Conservation (phyloP, 2,888 invertebrate genomes). For the Neelides folsomi region DNA sequence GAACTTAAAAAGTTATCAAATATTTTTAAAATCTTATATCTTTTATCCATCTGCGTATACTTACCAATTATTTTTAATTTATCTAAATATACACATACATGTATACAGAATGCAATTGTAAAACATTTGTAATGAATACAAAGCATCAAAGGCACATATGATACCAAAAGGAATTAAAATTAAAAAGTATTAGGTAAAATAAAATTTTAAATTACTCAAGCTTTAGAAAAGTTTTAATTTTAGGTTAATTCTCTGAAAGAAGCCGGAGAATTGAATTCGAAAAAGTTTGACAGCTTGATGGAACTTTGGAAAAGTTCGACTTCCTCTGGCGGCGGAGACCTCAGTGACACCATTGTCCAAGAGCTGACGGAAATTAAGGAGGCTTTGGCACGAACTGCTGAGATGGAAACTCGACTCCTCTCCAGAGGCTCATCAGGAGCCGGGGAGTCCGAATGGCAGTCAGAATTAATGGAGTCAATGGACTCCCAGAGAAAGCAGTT, state of each 20-base stretch:
- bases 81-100: too few species aligned
- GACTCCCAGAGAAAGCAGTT: conserved; percentile 28
- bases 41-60: too few species aligned
- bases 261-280: conserved; percentile 18
- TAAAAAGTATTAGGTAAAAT: too few species aligned
- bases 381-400: conserved; percentile 17
- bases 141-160: too few species aligned
- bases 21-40: too few species aligned
- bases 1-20: too few species aligned
- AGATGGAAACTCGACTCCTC: conserved; percentile 18
- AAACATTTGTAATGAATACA: too few species aligned
- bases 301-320: conserved; percentile 18
- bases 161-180: too few species aligned
- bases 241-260: conserved; percentile 19
- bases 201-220: too few species aligned
- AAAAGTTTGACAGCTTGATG: conserved; percentile 25
- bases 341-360: conserved; percentile 21
- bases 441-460: conserved; percentile 20
- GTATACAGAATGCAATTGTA: too few species aligned
- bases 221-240: not conserved
- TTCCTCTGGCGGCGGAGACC: conserved; percentile 9
- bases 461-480: conserved; percentile 26
- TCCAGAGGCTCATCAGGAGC: conserved; percentile 7
- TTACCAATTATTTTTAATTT: too few species aligned
- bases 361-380: conserved; percentile 31